Base-by-base conservation (phyloP, 35 echinoderm and acorn worm species). In the Ophioderma brevispina region DNA sequence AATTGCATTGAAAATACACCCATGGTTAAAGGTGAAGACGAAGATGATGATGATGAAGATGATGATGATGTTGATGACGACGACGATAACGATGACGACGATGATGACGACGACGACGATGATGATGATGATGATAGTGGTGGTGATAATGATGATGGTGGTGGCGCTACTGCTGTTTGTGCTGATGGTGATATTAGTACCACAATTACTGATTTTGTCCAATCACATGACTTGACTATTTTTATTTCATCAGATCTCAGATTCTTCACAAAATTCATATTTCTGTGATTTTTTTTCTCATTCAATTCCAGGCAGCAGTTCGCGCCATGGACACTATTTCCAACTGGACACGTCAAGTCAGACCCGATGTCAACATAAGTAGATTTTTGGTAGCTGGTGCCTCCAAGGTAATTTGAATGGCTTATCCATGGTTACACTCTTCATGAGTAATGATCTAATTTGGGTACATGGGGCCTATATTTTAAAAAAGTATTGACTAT, bases 241-340 rank as follows among this genome's bases (percentile, higher is more conserved):
- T 8, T 21, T 8, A 11, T 21, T 21, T 11, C 21, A 52, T 11
- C 46, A 52, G 46, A 21, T 52, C 46, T 11, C 8, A 11, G 21
- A 21, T 11, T 52, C 8, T 11, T 52, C 46, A 52, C n/a, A n/a
- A n/a, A n/a, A n/a, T n/a, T n/a, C n/a, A n/a, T n/a, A n/a, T n/a
- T n/a, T 52, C 21, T 52, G 8, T 52, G 46, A 8, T 11, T 52
- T 52, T 52, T 52, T 52, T 11, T 38, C 42, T 83, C 5, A 28
- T n/a, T 55, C 11, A 37, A 35, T 81, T 81, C 41, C 41, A 96
- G 94, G 94, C 94, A 70, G 87, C 90, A 8, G 90, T 96, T n/a
- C 82, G 95, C 18, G 95, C 95, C 0, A 90, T 96, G 95, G 95
- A 96, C 78, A 96, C 95, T 33, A 91, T 96, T 1, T 90, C 91